A percentile compares a stretch with the other conserved stretches of the same genome.
These are phyloP conservation scores for Drosophila kepulauana DNA, from an alignment of 1,140 invertebrate species.

Conservation along the genomic window DNA sequence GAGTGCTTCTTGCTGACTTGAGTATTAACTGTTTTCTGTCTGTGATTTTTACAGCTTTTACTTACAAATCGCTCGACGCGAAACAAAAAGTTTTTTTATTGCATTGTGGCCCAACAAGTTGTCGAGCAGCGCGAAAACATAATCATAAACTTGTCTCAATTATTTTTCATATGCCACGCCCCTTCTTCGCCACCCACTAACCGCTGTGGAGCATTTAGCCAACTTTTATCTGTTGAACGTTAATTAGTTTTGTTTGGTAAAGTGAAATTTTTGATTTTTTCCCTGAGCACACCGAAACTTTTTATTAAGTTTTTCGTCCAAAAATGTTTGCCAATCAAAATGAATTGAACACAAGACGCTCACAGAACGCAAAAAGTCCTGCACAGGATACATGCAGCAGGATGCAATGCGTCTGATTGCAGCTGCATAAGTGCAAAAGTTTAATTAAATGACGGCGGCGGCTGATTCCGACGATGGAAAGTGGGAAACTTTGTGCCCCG, in stretches of 20 bases:
- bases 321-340: slow-evolving; percentile 79
- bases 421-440: slow-evolving; percentile 82
- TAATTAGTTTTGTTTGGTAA: slow-evolving; percentile 82
- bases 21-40: slow-evolving; percentile 75
- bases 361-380: slow-evolving; percentile 29
- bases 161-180: slow-evolving; percentile 76
- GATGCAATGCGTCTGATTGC: slow-evolving; percentile 63
- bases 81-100: slow-evolving; percentile 54
- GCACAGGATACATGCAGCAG: slow-evolving; percentile 30
- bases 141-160: slow-evolving; percentile 83
- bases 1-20: slow-evolving; percentile 1
- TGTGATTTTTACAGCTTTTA: slow-evolving; percentile 75
- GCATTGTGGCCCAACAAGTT: slow-evolving; percentile 50
- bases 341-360: slow-evolving; percentile 72
- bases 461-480: not conserved
- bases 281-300: slow-evolving; percentile 50
- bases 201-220: slow-evolving; percentile 31
- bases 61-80: slow-evolving; percentile 73
- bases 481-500: not conserved
- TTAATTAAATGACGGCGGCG: slow-evolving; percentile 73
- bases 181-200: not conserved
- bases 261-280: slow-evolving; percentile 80
- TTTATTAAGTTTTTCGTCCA: slow-evolving; percentile 55
- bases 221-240: slow-evolving; percentile 82
- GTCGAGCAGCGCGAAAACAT: slow-evolving; percentile 50